Base-by-base conservation (phyloP, 92 coral and sea anemone species). In the Phenganax subtilis region DNA sequence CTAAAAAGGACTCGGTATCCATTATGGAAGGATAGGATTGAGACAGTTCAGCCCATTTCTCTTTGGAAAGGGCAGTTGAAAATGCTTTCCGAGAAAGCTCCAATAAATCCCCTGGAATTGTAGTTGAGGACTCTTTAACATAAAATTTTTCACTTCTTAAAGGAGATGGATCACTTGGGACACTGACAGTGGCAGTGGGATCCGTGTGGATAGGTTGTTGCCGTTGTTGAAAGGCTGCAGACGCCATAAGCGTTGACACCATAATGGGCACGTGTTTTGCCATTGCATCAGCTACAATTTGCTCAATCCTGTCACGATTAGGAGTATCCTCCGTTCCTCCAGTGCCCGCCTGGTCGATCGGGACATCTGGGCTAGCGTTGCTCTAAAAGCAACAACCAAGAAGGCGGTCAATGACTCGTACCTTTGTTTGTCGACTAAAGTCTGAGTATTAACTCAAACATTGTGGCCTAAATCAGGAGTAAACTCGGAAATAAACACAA, bases 331-430 rank as follows among this genome's bases (percentile, higher is more conserved):
- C 72, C 29, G 5, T 10, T 29, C 75, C 61, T 8, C 84, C 83
- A 68, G 63, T 75, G 74, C 83, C 86, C 86, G 86, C 86, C 82
- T 31, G 31, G 16, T 84, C 75, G 86, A 84, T 75, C 71, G 81
- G 86, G 85, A 60, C 79, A 59, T 75, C 29, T 53, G 72, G 73
- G 20, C 15, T 51, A 57, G 9, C 71, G 87, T 64, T 76, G 37
- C 76, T 51, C 25, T 71, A 54, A 31, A 69, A 51, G 76, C 54
- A 71, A 71, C 81, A 76, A 56, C 73, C 31, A 78, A 84, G 87
- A 76, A 84, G 83, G 87, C 82, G 83, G 83, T 84, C 87, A 76
- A 55, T 84, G 87, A 84, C 87, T 84, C 84, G 82, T 75, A 84
- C 87, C 87, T 84, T 84, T 56, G 54, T 10, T 7, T 3, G 15